phyloP scores from a whole-genome alignment of 2,888 invertebrate genomes.

The Drosophila mimetica region DNA sequence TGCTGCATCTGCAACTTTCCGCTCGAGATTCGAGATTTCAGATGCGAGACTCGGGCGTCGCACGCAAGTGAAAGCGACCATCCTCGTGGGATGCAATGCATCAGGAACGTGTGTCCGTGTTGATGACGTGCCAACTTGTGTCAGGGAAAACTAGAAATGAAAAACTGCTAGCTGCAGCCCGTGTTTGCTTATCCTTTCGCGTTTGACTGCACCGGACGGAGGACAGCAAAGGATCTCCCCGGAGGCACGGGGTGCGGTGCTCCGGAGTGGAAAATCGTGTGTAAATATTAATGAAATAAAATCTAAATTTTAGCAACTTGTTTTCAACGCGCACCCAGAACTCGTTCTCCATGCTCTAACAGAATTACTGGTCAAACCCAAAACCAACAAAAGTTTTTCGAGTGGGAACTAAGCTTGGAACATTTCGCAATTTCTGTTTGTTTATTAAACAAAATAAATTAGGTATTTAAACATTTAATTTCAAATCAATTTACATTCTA shows the following conservation, averaged over 20 bases:
- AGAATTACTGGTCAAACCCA: conserved; percentile 10
- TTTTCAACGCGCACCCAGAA: background rate
- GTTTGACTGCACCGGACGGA: conserved; percentile 10
- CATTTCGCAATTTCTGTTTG: background rate
- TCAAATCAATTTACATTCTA: too few relatives aligned
- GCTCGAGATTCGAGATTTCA: conserved; percentile 2
- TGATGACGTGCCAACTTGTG: conserved; percentile 35
- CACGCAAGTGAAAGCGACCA: conserved; percentile 12
- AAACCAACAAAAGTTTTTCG: conserved; percentile 7
- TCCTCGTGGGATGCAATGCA: conserved; percentile 14
- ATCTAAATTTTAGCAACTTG: conserved; percentile 5
- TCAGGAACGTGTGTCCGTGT: conserved; percentile 29
- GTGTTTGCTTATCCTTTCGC: conserved; percentile 21
- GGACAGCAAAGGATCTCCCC: conserved; percentile 5
- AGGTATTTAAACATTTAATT: too few relatives aligned
- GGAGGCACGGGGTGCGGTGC: background rate
- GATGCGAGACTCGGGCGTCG: conserved; percentile 12
- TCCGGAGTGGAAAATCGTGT: conserved; percentile 21
- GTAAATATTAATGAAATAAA: conserved; percentile 36
- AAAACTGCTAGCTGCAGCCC: conserved; percentile 25
- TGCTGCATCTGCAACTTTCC: conserved; percentile 38
- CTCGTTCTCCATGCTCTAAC: conserved; percentile 14
- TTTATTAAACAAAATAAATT: background rate
- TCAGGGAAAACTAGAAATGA: conserved; percentile 33
- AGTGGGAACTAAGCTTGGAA: background rate